Conservation (phyloP, 2,797 vertebrate species). For the Labeo calbasu region DNA sequence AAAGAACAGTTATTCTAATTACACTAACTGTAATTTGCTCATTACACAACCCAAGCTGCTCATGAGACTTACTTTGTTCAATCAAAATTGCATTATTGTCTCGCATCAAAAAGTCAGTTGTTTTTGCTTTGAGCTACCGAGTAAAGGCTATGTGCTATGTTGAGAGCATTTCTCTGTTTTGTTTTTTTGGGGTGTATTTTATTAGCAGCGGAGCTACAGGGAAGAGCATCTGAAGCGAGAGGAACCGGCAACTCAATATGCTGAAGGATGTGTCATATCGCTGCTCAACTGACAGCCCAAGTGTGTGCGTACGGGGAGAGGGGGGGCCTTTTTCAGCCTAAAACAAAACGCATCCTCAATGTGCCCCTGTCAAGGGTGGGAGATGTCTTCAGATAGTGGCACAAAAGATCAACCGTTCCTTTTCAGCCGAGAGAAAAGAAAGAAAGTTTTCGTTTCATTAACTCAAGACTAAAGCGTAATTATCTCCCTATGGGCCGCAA, state of each 20-base stretch:
- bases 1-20: neutral
- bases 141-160: conserved; percentile 26
- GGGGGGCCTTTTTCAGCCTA: conserved; percentile 62
- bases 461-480: conserved; percentile 81
- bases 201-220: conserved; percentile 39
- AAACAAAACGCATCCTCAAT: conserved; percentile 72
- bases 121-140: conserved; percentile 14
- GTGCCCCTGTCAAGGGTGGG: conserved; percentile 74
- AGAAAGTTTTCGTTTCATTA: conserved; percentile 83
- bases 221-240: conserved; percentile 62
- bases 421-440: conserved; percentile 70
- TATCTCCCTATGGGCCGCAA: conserved; percentile 82
- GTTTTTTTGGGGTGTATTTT: conserved; percentile 40
- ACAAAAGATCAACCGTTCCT: conserved; percentile 79
- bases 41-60: conserved; percentile 12
- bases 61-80: neutral
- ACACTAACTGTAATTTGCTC: conserved; percentile 5
- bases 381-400: conserved; percentile 76
- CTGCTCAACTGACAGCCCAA: conserved; percentile 69
- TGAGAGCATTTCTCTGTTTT: conserved; percentile 21
- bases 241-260: conserved; percentile 67
- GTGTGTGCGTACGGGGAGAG: neutral
- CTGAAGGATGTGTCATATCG: conserved; percentile 71
- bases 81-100: conserved; percentile 21
- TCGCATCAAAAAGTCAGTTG: conserved; percentile 27